Conservation (phyloP, 1,140 invertebrate genomes). For the Diachasma alloeum region DNA sequence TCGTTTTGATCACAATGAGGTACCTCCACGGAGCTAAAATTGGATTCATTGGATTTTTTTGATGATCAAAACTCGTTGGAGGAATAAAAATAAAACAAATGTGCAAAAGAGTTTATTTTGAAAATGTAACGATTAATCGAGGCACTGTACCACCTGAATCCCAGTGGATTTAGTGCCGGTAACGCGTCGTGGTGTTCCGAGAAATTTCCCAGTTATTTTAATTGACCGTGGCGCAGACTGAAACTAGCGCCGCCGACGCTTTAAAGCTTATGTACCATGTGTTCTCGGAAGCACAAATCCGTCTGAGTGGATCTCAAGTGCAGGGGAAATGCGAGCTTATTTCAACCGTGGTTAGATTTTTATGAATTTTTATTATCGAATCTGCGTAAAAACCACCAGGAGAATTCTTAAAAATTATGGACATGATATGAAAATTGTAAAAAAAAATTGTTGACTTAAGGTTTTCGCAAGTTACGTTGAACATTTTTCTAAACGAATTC, state of each 20-base stretch:
- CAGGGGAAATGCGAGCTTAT: neutral
- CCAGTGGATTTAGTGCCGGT: neutral
- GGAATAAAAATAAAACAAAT: neutral
- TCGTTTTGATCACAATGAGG: too few relatives aligned
- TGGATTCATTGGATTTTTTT: neutral
- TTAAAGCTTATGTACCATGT: constrained; percentile 34
- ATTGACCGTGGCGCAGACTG: constrained; percentile 41
- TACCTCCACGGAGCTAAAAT: too few relatives aligned
- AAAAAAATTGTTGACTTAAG: too few relatives aligned
- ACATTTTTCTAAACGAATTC: too few relatives aligned
- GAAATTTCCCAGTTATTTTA: constrained; percentile 47
- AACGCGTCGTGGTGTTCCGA: constrained; percentile 30
- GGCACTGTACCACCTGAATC: neutral
- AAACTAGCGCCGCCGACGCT: constrained; percentile 29
- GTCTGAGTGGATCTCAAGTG: constrained; percentile 31
- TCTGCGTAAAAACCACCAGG: neutral
- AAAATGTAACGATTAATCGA: neutral
- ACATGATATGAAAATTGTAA: too few relatives aligned
- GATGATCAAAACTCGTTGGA: too few relatives aligned
- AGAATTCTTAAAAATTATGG: too few relatives aligned
- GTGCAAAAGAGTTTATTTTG: neutral
- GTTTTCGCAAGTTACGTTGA: too few relatives aligned
- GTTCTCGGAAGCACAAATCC: constrained; percentile 52
- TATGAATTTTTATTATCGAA: neutral
- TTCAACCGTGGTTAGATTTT: neutral